A percentile compares a stretch with the other conserved stretches of the same genome.
Evolutionary conservation across 1,140 invertebrate genomes (phyloP).

Genomic region (Ceratina japonica): DNA sequence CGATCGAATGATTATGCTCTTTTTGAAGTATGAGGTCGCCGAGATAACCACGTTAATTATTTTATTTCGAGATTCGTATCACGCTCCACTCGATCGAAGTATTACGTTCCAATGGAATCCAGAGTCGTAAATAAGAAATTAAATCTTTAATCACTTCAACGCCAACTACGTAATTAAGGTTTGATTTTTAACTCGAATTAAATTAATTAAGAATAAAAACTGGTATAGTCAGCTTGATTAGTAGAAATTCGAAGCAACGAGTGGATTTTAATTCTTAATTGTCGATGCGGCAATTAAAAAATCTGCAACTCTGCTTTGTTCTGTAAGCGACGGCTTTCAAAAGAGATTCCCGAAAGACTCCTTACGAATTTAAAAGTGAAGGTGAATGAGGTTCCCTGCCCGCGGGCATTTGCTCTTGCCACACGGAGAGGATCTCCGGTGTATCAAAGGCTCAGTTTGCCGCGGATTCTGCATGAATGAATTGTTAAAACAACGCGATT

Average conservation of each 20-base stretch:
- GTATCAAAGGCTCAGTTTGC: not conserved
- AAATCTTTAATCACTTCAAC: too few species aligned
- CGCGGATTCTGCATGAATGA: not conserved
- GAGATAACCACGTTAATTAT: not conserved
- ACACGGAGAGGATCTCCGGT: too few species aligned
- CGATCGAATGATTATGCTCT: not conserved
- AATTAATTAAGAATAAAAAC: too few species aligned
- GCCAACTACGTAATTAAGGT: too few species aligned
- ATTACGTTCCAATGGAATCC: too few species aligned
- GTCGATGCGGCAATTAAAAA: too few species aligned
- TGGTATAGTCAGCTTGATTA: too few species aligned
- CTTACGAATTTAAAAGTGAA: not conserved
- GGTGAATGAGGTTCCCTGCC: conserved; percentile 1
- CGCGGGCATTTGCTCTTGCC: not conserved
- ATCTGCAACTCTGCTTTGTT: not conserved
- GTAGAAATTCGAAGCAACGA: too few species aligned
- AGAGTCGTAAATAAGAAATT: too few species aligned
- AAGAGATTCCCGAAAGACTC: not conserved
- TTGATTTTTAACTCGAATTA: too few species aligned
- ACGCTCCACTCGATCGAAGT: not conserved
- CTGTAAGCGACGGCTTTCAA: not conserved
- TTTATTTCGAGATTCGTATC: not conserved
- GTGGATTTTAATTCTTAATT: too few species aligned
- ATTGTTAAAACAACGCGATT: not conserved
- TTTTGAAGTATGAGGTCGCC: not conserved